Percentiles rank a stretch among this genome's conserved stretches.
Conservation (phyloP, 2,888 invertebrate species). For the Cremastobaeus sp. region DNA sequence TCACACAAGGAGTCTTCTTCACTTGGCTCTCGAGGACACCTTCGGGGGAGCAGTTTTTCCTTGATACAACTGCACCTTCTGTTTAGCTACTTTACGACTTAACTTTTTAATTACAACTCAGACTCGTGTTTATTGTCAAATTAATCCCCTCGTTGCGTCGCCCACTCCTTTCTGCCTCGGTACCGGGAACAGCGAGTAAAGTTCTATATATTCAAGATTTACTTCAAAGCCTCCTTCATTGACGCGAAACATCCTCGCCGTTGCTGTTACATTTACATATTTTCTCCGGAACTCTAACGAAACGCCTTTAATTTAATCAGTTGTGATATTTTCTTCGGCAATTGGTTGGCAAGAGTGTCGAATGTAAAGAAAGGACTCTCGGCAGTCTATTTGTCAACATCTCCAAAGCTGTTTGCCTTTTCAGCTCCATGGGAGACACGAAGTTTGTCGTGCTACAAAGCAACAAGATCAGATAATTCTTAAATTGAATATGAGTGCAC, state of each 20-base stretch:
- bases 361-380: no score
- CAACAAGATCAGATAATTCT: no score
- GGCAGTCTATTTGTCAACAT: no score
- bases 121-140: conserved; percentile 73
- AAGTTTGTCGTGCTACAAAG: no score
- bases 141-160: conserved; percentile 64
- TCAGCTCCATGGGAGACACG: no score
- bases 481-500: no score
- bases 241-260: no score
- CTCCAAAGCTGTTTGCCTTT: no score
- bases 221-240: conserved; percentile 23
- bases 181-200: conserved; percentile 6
- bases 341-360: no score
- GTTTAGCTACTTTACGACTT: conserved; percentile 68
- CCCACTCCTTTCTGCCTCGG: conserved; percentile 25
- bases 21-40: conserved; percentile 30
- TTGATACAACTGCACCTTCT: conserved; percentile 59
- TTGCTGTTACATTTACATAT: no score
- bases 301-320: no score
- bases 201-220: conserved; percentile 56
- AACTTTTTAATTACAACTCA: conserved; percentile 73
- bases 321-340: no score
- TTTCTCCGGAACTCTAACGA: conserved; percentile 26
- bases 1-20: conserved; percentile 42
- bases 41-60: conserved; percentile 44